A percentile compares a stretch with the other conserved stretches of the same genome.
phyloP scores from a whole-genome alignment of 1,140 invertebrate genomes.

The Caenorhabditis remanei region DNA sequence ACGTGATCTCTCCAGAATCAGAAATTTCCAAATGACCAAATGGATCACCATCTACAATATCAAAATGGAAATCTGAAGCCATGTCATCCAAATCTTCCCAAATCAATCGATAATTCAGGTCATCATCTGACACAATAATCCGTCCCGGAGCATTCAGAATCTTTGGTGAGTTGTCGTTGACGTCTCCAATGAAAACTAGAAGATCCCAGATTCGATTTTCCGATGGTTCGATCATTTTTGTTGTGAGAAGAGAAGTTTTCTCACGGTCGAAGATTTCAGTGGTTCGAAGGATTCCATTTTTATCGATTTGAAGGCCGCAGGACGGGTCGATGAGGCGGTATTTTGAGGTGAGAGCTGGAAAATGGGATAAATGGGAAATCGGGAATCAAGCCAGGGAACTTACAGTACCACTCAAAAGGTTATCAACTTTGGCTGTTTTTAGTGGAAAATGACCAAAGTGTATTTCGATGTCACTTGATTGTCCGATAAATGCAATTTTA shows the following conservation, averaged over 20 bases:
- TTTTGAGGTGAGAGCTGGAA: constrained; percentile 13
- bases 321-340: neutral
- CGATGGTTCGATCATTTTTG: constrained; percentile 12
- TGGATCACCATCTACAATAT: neutral
- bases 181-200: constrained; percentile 15
- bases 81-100: neutral
- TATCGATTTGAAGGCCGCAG: constrained; percentile 7
- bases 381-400: too few species aligned
- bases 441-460: too few species aligned
- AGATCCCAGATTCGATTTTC: constrained; percentile 26
- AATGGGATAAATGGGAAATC: neutral
- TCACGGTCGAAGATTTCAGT: neutral
- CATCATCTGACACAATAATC: neutral
- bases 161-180: constrained; percentile 11
- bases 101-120: neutral
- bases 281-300: neutral
- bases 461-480: too few species aligned
- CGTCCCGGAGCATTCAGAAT: constrained; percentile 15
- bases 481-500: too few species aligned
- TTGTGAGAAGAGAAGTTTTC: neutral
- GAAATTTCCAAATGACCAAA: neutral
- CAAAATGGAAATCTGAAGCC: neutral
- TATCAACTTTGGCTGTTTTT: too few species aligned
- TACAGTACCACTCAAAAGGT: too few species aligned
- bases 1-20: neutral